Percentiles rank a stretch among this genome's conserved stretches.
phyloP scores from a whole-genome alignment of 2,797 vertebrate species.

The Crax fasciolata region DNA sequence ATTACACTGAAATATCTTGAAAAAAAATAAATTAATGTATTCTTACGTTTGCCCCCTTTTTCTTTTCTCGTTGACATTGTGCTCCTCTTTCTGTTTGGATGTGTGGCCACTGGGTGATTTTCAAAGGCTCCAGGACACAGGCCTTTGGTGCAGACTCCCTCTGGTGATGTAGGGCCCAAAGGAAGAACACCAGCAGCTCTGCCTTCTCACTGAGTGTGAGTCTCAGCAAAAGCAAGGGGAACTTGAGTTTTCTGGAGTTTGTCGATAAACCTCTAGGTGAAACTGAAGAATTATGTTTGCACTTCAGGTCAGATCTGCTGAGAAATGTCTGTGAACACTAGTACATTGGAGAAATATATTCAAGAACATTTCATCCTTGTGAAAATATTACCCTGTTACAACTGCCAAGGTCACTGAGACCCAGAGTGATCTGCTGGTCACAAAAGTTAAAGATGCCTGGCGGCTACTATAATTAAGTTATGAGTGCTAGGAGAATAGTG shows the following conservation, averaged over 20 bases:
- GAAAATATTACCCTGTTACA: conserved; percentile 48
- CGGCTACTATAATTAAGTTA: conserved; percentile 69
- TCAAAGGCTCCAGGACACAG: neutral
- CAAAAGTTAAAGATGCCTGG: conserved; percentile 62
- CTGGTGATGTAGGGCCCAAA: neutral
- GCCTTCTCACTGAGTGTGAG: neutral
- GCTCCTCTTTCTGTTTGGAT: neutral
- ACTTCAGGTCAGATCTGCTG: conserved; percentile 25
- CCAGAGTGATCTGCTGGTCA: conserved; percentile 54
- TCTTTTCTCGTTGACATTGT: neutral
- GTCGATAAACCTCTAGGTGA: conserved; percentile 46
- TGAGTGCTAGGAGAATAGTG: conserved; percentile 8
- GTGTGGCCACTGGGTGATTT: neutral
- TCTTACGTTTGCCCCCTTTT: neutral
- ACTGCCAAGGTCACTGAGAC: conserved; percentile 58
- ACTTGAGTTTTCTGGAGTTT: conserved; percentile 65
- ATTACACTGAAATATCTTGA: neutral
- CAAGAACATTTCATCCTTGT: conserved; percentile 37
- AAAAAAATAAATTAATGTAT: neutral
- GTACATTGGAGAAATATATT: conserved; percentile 3
- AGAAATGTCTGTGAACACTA: conserved; percentile 23
- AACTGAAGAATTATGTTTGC: conserved; percentile 44
- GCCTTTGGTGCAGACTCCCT: neutral
- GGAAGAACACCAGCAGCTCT: conserved; percentile 12
- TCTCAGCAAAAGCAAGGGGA: neutral